Percentiles rank a stretch among this genome's conserved stretches.
phyloP scores from a whole-genome alignment of 1,140 invertebrate genomes.

The Atta texana region DNA sequence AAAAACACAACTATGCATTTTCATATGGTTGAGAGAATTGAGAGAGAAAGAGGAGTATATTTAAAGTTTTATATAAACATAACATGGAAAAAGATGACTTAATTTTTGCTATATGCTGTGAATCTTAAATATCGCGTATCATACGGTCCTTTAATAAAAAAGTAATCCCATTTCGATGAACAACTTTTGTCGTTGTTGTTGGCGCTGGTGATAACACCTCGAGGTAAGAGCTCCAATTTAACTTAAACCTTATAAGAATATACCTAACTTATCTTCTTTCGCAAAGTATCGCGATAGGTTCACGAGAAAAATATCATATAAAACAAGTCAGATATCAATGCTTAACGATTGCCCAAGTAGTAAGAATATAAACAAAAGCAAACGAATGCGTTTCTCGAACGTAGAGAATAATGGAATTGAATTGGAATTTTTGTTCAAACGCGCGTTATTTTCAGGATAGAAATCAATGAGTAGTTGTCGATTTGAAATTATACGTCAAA shows the following conservation, averaged over 20 bases:
- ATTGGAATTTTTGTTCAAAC: background rate
- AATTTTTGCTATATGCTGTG: conserved; percentile 58
- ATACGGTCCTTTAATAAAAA: conserved; percentile 69
- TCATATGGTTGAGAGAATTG: background rate
- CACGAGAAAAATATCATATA: conserved; percentile 32
- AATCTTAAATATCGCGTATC: conserved; percentile 55
- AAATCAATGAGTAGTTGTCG: conserved; percentile 3
- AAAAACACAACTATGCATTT: background rate
- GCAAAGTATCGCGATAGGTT: conserved; percentile 17
- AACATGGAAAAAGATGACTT: conserved; percentile 20
- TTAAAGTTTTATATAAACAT: conserved; percentile 45
- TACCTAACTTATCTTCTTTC: conserved; percentile 43
- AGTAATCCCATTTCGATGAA: conserved; percentile 76
- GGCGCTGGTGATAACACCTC: conserved; percentile 59
- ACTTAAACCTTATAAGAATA: conserved; percentile 76
- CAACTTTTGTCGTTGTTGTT: conserved; percentile 63
- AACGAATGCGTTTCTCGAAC: background rate
- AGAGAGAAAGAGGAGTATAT: background rate
- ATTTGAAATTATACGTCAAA: conserved; percentile 14
- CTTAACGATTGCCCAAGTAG: background rate
- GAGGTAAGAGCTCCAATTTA: conserved; percentile 72
- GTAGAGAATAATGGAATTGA: too few species aligned
- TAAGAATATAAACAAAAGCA: conserved; percentile 9
- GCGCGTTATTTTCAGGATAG: background rate
- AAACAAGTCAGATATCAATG: conserved; percentile 29